These are phyloP conservation scores for Ormyrus labotus DNA, from an alignment of 2,888 invertebrate genomes.

Conservation along the genomic window DNA sequence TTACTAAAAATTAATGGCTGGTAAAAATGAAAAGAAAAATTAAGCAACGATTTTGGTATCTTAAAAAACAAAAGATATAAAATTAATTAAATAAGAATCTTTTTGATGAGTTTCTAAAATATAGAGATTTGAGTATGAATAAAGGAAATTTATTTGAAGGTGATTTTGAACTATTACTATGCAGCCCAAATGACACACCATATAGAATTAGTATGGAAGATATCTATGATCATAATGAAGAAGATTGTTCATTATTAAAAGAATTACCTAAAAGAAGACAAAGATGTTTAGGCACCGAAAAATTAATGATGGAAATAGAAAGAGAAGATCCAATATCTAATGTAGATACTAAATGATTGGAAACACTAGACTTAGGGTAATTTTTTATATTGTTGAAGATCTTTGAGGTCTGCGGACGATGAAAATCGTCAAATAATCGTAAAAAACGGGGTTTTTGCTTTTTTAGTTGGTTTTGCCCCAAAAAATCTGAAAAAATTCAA, in stretches of 20 bases:
- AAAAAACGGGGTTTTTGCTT: too few species aligned
- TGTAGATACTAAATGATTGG: conserved; percentile 55
- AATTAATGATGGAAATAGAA: conserved; percentile 67
- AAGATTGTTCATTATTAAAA: conserved; percentile 58
- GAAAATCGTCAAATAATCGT: too few species aligned
- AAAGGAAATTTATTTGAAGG: too few species aligned
- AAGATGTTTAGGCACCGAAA: conserved; percentile 69
- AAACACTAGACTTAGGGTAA: conserved; percentile 25
- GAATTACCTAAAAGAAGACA: conserved; percentile 67
- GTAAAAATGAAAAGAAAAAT: too few species aligned
- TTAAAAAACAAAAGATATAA: background rate
- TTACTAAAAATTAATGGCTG: too few species aligned
- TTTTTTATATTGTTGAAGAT: too few species aligned
- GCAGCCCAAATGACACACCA: conserved; percentile 1
- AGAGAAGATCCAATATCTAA: conserved; percentile 44
- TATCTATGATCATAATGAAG: conserved; percentile 17
- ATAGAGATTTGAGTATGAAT: background rate
- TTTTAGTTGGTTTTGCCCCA: too few species aligned
- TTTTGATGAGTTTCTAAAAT: background rate
- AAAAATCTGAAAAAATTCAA: too few species aligned
- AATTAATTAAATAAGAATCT: conserved; percentile 5
- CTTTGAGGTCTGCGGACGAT: too few species aligned
- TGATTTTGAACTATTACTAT: background rate
- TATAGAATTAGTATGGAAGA: background rate
- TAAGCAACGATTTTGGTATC: too few species aligned